Evolutionary conservation across 2,113 vertebrate genomes (phyloP).

Genomic region (Galeopterus variegatus): DNA sequence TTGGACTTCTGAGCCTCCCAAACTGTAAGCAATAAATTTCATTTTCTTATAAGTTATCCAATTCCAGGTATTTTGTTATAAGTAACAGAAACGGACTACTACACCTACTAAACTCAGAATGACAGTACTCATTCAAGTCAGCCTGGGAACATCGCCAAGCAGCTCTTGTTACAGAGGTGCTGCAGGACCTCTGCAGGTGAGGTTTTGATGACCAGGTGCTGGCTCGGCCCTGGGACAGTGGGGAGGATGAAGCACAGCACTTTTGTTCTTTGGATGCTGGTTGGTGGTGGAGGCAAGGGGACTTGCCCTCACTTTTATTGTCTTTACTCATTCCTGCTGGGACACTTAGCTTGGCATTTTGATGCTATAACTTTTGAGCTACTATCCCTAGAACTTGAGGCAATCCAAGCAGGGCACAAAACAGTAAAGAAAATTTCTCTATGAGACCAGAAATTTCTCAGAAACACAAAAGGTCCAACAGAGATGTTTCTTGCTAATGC

Average conservation of each 20-base stretch:
- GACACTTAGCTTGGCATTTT: not conserved
- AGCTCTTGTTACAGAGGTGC: not conserved
- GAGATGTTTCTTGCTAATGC: not conserved
- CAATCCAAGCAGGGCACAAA: not conserved
- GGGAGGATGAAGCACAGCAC: not conserved
- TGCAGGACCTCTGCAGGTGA: not conserved
- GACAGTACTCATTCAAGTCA: not conserved
- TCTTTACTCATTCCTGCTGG: not conserved
- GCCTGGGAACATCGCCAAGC: not conserved
- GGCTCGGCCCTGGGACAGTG: too few species aligned
- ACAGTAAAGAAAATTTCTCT: not conserved
- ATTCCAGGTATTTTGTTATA: too few species aligned
- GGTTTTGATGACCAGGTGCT: not conserved
- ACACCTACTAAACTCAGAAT: not conserved
- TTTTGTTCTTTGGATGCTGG: not conserved
- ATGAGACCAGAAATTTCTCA: not conserved
- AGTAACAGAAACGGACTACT: too few species aligned
- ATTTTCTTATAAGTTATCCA: too few species aligned
- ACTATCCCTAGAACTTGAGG: not conserved
- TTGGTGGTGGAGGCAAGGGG: not conserved
- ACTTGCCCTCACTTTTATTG: not conserved
- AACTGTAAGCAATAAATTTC: too few species aligned
- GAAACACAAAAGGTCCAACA: not conserved
- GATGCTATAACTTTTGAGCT: constrained; percentile 30
- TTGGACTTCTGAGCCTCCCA: too few species aligned